Percentiles rank a stretch among this genome's conserved stretches.
phyloP scores from a whole-genome alignment of 2,888 invertebrate species.

The Melinaea marsaeus region DNA sequence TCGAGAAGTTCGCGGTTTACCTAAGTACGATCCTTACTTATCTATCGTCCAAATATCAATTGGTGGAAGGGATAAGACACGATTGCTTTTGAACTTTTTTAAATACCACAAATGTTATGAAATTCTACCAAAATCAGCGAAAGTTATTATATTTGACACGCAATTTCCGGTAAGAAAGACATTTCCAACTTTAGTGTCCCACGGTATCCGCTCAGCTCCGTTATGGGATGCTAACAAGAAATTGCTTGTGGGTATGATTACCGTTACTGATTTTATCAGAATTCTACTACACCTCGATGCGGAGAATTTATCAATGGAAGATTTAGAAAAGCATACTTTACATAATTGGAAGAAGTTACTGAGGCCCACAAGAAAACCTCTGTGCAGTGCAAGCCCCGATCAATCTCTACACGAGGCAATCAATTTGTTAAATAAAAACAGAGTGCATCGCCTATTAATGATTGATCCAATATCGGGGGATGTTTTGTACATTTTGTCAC shows the following conservation, averaged over 20 bases:
- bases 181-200: slow-evolving; percentile 70
- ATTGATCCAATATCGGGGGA: slow-evolving; percentile 65
- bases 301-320: slow-evolving; percentile 66
- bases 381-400: slow-evolving; percentile 65
- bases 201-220: slow-evolving; percentile 71
- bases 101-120: slow-evolving; percentile 74
- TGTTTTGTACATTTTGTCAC: slow-evolving; percentile 69
- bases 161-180: slow-evolving; percentile 71
- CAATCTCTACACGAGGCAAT: slow-evolving; percentile 72
- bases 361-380: slow-evolving; percentile 59
- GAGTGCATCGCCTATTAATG: slow-evolving; percentile 68
- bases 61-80: slow-evolving; percentile 71
- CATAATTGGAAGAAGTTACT: slow-evolving; percentile 71
- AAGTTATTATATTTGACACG: slow-evolving; percentile 73
- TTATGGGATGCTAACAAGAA: slow-evolving; percentile 71
- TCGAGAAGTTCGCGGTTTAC: slow-evolving; percentile 70
- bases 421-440: slow-evolving; percentile 64
- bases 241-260: slow-evolving; percentile 70
- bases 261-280: slow-evolving; percentile 71
- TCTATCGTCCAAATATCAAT: slow-evolving; percentile 74
- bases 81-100: slow-evolving; percentile 69
- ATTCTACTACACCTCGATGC: slow-evolving; percentile 64
- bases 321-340: slow-evolving; percentile 67
- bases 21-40: slow-evolving; percentile 72
- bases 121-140: slow-evolving; percentile 72